These are phyloP conservation scores for Oligia latruncula DNA, from an alignment of 2,888 invertebrate species.

Conservation along the genomic window DNA sequence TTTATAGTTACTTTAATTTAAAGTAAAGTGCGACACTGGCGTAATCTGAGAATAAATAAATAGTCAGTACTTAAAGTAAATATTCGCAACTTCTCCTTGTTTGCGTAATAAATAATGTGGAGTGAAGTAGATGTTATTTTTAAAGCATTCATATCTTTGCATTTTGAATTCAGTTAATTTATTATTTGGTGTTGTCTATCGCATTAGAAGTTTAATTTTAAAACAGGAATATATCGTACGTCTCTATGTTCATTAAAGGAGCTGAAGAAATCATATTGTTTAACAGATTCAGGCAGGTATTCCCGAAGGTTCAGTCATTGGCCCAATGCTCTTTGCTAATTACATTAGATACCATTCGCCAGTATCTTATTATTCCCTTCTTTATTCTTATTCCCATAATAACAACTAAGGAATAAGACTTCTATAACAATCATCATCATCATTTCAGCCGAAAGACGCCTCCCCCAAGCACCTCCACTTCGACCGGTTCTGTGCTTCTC, in stretches of 20 bases:
- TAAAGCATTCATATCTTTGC: background rate
- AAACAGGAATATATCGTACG: background rate
- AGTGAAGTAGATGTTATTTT: background rate
- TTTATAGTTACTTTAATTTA: constrained; percentile 32
- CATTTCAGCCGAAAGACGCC: too few species aligned
- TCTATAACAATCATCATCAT: too few species aligned
- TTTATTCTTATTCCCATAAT: too few species aligned
- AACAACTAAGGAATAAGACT: background rate
- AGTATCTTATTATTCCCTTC: too few species aligned
- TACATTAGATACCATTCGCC: background rate
- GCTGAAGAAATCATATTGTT: background rate
- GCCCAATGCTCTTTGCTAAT: background rate
- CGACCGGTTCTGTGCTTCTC: too few species aligned
- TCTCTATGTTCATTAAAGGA: background rate
- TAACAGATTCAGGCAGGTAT: background rate
- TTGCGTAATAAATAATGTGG: constrained; percentile 2
- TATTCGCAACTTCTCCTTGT: constrained; percentile 18
- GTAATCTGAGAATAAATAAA: constrained; percentile 34
- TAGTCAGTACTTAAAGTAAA: constrained; percentile 20
- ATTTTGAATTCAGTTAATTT: background rate
- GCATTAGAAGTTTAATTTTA: background rate
- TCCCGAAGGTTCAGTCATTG: background rate
- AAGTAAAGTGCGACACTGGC: constrained; percentile 28
- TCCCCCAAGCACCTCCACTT: too few species aligned
- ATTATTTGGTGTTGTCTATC: background rate